These are phyloP conservation scores for Ips nitidus DNA, from an alignment of 1,140 invertebrate species.

Conservation along the genomic window DNA sequence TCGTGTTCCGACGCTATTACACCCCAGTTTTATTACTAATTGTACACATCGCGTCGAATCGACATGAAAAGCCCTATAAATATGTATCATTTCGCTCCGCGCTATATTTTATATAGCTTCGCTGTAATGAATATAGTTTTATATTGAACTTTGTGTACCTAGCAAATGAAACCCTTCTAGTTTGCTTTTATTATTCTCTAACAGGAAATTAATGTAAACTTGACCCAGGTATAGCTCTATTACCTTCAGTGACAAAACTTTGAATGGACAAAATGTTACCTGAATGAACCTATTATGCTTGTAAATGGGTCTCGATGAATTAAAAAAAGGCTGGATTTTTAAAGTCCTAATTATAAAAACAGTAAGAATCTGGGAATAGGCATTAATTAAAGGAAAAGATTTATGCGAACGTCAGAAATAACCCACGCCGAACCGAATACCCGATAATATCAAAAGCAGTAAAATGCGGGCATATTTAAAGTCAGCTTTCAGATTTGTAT, in stretches of 20 bases:
- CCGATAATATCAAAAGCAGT: slow-evolving; percentile 45
- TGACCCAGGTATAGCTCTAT: neutral
- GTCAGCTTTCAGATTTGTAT: slow-evolving; percentile 41
- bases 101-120: slow-evolving; percentile 28
- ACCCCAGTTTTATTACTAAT: slow-evolving; percentile 35
- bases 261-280: too few relatives aligned
- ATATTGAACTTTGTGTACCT: slow-evolving; percentile 11
- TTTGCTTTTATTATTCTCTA: neutral
- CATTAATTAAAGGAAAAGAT: slow-evolving; percentile 48
- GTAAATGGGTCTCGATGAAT: too few relatives aligned
- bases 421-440: slow-evolving; percentile 42
- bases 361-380: slow-evolving; percentile 39
- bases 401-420: slow-evolving; percentile 46
- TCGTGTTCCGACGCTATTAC: slow-evolving; percentile 31
- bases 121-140: slow-evolving; percentile 33
- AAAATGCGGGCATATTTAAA: slow-evolving; percentile 48
- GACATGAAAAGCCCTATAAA: slow-evolving; percentile 38
- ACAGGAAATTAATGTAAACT: slow-evolving; percentile 16
- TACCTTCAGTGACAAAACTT: too few relatives aligned
- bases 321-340: neutral
- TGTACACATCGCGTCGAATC: slow-evolving; percentile 26
- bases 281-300: too few relatives aligned
- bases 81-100: slow-evolving; percentile 29
- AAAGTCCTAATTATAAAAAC: slow-evolving; percentile 39
- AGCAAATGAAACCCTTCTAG: slow-evolving; percentile 24